These are phyloP conservation scores for Triplophysa siluroides DNA, from an alignment of 2,113 vertebrate species.

Conservation along the genomic window DNA sequence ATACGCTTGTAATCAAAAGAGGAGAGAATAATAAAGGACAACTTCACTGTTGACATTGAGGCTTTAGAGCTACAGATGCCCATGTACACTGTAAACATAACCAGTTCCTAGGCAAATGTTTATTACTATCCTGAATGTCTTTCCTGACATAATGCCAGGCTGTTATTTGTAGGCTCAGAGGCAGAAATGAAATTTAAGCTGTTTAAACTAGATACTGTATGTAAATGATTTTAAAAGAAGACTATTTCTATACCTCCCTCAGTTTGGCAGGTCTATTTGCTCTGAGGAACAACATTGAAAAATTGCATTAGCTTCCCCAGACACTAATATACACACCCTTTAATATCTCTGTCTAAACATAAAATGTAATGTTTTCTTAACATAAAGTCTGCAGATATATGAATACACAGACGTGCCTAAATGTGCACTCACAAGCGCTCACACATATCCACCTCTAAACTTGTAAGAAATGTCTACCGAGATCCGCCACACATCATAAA, in stretches of 20 bases:
- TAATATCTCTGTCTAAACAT: slow-evolving; percentile 36
- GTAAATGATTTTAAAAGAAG: background rate
- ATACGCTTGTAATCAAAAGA: background rate
- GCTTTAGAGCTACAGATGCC: background rate
- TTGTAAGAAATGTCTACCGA: slow-evolving; percentile 47
- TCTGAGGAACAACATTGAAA: background rate
- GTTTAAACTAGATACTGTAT: background rate
- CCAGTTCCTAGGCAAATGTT: background rate
- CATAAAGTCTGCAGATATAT: slow-evolving; percentile 11
- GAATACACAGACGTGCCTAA: background rate
- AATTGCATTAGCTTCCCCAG: slow-evolving; percentile 1
- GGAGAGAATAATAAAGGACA: background rate
- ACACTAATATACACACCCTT: slow-evolving; percentile 34
- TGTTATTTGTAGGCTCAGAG: background rate
- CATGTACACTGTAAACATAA: background rate
- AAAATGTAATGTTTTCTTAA: slow-evolving; percentile 34
- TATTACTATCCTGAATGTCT: background rate
- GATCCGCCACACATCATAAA: slow-evolving; percentile 52
- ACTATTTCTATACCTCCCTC: slow-evolving; percentile 7
- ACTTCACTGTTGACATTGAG: background rate
- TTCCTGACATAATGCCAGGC: background rate
- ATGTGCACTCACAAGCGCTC: background rate
- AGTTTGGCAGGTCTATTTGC: slow-evolving; percentile 9
- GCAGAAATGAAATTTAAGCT: background rate
- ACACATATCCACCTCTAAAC: slow-evolving; percentile 19